Base-by-base conservation (phyloP, 2,888 invertebrate genomes). In the Xestobium rufovillosum region DNA sequence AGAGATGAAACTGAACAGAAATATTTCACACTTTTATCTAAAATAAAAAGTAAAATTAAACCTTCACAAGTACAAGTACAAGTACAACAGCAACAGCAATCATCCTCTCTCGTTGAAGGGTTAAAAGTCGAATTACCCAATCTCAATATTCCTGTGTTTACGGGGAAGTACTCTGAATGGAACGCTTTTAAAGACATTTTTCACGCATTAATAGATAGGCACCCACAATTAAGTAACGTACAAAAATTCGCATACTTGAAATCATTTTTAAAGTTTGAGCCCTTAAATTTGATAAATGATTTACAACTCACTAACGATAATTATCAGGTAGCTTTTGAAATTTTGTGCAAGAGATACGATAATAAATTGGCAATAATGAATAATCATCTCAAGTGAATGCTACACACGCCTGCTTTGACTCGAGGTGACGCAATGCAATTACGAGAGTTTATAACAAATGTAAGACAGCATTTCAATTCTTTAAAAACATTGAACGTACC, bases 121-220 rank as follows among this genome's bases (percentile, higher is more conserved):
- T n/a, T n/a, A n/a, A n/a, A n/a, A n/a, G n/a, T n/a, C n/a, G n/a
- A n/a, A n/a, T n/a, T n/a, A n/a, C n/a, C n/a, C n/a, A n/a, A n/a
- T n/a, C n/a, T n/a, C n/a, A n/a, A n/a, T n/a, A n/a, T n/a, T n/a
- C n/a, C n/a, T n/a, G n/a, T n/a, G n/a, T n/a, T n/a, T n/a, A n/a
- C n/a, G n/a, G n/a, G n/a, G n/a, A n/a, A n/a, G n/a, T n/a, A n/a
- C 15, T 23, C 25, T 13, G 32, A 32, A 32, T 32, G 32, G 32
- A 32, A 32, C 11, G 25, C 34, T 3, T n/a, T n/a, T n/a, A n/a
- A n/a, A n/a, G n/a, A n/a, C n/a, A n/a, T n/a, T n/a, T n/a, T n/a
- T n/a, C n/a, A n/a, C n/a, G n/a, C n/a, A n/a, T n/a, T n/a, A n/a
- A n/a, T n/a, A n/a, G n/a, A n/a, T n/a, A n/a, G n/a, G n/a, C n/a